A percentile compares a stretch with the other conserved stretches of the same genome.
Conservation (phyloP, 2,888 invertebrate genomes). For the Holacanthella duospinosa region DNA sequence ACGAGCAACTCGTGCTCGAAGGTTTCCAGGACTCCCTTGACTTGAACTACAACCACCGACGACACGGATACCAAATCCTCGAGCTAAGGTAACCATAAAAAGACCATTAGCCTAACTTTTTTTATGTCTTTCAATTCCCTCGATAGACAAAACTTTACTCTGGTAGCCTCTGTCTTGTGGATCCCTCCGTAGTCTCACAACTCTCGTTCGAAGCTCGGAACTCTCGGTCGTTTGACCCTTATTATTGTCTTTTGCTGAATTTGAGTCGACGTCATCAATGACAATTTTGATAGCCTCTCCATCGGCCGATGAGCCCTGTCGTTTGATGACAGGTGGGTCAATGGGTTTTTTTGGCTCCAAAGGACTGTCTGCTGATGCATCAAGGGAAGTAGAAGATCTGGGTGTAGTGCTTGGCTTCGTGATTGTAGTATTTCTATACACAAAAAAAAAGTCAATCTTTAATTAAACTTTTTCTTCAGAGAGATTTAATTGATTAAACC, state of each 20-base stretch:
- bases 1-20: slow-evolving; percentile 83
- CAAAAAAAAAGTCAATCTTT: not conserved
- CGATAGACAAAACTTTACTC: slow-evolving; percentile 27
- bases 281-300: slow-evolving; percentile 87
- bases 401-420: slow-evolving; percentile 49
- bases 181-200: slow-evolving; percentile 34
- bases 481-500: not conserved
- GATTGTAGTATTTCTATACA: slow-evolving; percentile 33
- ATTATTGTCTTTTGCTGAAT: slow-evolving; percentile 41
- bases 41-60: slow-evolving; percentile 51
- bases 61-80: slow-evolving; percentile 88
- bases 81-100: slow-evolving; percentile 47
- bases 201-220: slow-evolving; percentile 25
- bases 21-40: slow-evolving; percentile 31
- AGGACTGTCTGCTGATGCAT: slow-evolving; percentile 20
- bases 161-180: slow-evolving; percentile 37
- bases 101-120: not conserved
- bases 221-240: slow-evolving; percentile 27
- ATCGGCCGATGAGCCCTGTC: slow-evolving; percentile 71
- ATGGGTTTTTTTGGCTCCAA: slow-evolving; percentile 39
- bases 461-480: too few relatives aligned
- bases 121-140: not conserved
- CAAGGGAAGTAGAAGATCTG: slow-evolving; percentile 46
- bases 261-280: slow-evolving; percentile 81
- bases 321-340: slow-evolving; percentile 27